These are phyloP conservation scores for Hemitrygon akajei DNA, from an alignment of 2,797 vertebrate genomes.

Conservation along the genomic window DNA sequence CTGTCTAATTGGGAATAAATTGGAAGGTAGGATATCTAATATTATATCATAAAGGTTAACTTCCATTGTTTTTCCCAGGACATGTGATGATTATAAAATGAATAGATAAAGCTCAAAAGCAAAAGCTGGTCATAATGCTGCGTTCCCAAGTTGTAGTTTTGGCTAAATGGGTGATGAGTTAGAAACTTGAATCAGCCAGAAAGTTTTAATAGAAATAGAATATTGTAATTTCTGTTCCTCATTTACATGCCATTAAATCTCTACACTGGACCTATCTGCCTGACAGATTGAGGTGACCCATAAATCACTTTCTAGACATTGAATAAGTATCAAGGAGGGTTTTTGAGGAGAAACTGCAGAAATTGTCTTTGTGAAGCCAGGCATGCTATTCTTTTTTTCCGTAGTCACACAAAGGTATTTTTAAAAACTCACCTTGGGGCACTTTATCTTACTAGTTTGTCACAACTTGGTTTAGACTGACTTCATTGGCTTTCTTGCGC, in stretches of 20 bases:
- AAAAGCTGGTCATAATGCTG: background rate
- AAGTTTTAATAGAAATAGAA: background rate
- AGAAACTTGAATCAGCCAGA: background rate
- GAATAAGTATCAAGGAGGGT: background rate
- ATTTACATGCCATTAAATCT: background rate
- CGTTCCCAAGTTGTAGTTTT: background rate
- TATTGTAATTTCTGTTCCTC: background rate
- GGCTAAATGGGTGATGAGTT: background rate
- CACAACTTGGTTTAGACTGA: background rate
- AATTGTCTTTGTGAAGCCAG: background rate
- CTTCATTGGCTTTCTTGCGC: background rate
- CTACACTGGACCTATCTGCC: background rate
- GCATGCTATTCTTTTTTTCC: background rate
- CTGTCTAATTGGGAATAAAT: background rate
- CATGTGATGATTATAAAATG: background rate
- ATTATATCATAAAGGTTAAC: background rate
- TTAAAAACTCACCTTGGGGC: background rate
- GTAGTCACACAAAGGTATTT: background rate
- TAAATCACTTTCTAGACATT: background rate
- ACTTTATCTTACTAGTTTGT: background rate
- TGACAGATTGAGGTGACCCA: background rate
- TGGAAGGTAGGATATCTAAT: conserved; percentile 22
- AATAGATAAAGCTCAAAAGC: background rate
- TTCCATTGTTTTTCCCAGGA: background rate
- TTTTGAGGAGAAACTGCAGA: background rate